Base-by-base conservation (phyloP, 2,797 vertebrate species). In the Arnoldichthys spilopterus region DNA sequence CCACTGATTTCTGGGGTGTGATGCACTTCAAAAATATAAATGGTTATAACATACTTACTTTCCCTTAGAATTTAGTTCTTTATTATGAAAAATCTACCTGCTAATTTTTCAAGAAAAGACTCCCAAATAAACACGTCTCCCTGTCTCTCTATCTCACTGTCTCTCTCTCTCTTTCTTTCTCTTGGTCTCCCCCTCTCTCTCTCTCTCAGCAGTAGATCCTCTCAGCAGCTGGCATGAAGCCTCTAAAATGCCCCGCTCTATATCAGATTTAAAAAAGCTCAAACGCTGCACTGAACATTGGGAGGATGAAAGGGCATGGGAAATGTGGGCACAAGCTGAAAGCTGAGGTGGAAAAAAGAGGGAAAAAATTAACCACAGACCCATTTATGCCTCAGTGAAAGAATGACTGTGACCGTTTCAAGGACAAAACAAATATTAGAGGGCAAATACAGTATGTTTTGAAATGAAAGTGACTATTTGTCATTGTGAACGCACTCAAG, bases 231-330 rank as follows among this genome's bases (percentile, higher is more conserved):
- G 26, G 56, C 59, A 4, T 62, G 22, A 71, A 53, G 67, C 43
- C 20, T 22, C 54, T 34, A 71, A 78, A 78, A 71, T 63, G 22
- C 20, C 28, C 30, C n/a, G 47, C 68, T 63, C 68, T 40, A 4
- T 72, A 64, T 56, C 49, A 53, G 24, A 72, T 59, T 54, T 77
- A 32, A 64, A 78, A 66, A 53, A 72, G 32, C 40, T 78, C 24
- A 54, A 72, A 54, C 22, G 18, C 76, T 15, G 68, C 58, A 22
- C 58, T 56, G 76, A 78, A 78, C 47, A 22, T 63, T n/a, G 68
- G 34, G 34, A 54, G 58, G 76, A 72, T 78, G 20, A 78, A 78
- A 72, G 58, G 47, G 76, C 58, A 78, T 63, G 22, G 49, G 56
- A 24, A 62, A 77, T 62, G 76, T 62, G 76, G 16, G 59, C 15